These are phyloP conservation scores for Florisuga fusca DNA, from an alignment of 2,797 vertebrate species.

Conservation along the genomic window DNA sequence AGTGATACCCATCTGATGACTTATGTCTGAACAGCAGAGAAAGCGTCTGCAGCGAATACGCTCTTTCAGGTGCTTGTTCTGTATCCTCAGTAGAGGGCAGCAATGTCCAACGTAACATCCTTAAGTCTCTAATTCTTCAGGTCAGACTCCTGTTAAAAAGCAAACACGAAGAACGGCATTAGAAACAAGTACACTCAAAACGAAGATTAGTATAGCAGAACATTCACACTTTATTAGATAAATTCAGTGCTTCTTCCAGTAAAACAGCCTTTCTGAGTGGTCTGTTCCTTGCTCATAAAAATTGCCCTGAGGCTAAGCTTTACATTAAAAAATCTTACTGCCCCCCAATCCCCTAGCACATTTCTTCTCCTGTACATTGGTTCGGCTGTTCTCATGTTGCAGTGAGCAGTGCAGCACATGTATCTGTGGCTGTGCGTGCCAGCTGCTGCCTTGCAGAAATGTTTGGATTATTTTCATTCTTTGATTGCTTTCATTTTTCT, in stretches of 20 bases:
- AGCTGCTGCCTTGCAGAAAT: neutral
- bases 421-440: neutral
- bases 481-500: conserved; percentile 5
- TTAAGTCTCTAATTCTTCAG: neutral
- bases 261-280: conserved; percentile 5
- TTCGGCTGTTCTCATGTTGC: neutral
- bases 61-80: no score
- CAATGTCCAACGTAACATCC: conserved; percentile 45
- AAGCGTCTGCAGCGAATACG: neutral
- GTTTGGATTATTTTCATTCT: neutral
- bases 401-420: neutral
- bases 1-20: neutral
- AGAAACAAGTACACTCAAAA: conserved; percentile 14
- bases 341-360: neutral
- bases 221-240: neutral
- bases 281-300: conserved; percentile 21
- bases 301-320: conserved; percentile 4
- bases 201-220: conserved; percentile 40
- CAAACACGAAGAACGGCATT: neutral
- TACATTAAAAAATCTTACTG: neutral
- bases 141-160: conserved; percentile 15
- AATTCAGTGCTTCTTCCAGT: conserved; percentile 26
- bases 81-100: conserved; percentile 71
- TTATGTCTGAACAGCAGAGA: neutral
- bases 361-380: neutral